Conservation (phyloP, 2,888 invertebrate species). For the Pyrrhopygopsis socrates region DNA sequence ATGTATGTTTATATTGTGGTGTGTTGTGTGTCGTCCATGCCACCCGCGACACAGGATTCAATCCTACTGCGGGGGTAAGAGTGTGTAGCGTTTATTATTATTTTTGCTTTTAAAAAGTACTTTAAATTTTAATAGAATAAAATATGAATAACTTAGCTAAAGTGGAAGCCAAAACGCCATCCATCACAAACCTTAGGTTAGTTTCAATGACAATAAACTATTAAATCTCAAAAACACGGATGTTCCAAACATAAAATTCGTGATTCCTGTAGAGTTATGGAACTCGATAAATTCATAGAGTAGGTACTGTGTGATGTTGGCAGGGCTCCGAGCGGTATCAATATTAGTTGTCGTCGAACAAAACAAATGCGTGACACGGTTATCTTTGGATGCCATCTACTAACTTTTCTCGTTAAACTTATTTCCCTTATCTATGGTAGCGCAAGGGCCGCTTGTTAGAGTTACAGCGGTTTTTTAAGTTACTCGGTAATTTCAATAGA, state of each 20-base stretch:
- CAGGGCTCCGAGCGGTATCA: not conserved
- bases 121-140: too few species aligned
- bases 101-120: too few species aligned
- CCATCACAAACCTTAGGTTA: not conserved
- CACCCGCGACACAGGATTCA: too few species aligned
- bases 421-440: conserved; percentile 92
- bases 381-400: conserved; percentile 86
- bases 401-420: conserved; percentile 92
- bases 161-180: too few species aligned
- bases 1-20: too few species aligned
- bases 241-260: too few species aligned
- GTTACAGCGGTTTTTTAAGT: conserved; percentile 93
- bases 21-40: too few species aligned
- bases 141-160: too few species aligned
- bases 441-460: conserved; percentile 88
- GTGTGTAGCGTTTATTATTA: too few species aligned
- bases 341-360: not conserved
- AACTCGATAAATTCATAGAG: not conserved
- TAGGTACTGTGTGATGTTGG: not conserved
- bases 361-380: conserved; percentile 81
- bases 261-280: not conserved
- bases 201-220: too few species aligned
- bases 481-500: conserved; percentile 93
- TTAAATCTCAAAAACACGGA: too few species aligned
- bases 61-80: too few species aligned